These are phyloP conservation scores for Tetramorium bicarinatum DNA, from an alignment of 2,888 invertebrate species.

Conservation along the genomic window DNA sequence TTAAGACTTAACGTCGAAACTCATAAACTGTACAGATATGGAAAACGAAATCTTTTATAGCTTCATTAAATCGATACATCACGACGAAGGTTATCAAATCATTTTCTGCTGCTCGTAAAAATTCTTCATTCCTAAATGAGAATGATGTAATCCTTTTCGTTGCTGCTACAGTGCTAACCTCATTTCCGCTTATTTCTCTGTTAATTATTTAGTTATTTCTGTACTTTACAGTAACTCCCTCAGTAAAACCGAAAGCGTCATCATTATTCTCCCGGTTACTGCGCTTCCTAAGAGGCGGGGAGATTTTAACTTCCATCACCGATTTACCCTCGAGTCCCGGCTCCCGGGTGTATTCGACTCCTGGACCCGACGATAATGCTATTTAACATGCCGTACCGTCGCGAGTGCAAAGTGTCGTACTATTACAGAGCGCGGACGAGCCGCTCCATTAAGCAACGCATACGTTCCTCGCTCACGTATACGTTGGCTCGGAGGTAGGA, in stretches of 20 bases:
- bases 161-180: not conserved
- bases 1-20: not conserved
- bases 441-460: slow-evolving; percentile 74
- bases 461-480: slow-evolving; percentile 62
- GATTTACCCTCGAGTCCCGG: slow-evolving; percentile 8
- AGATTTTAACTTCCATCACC: slow-evolving; percentile 51
- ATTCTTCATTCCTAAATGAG: not conserved
- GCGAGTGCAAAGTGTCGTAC: slow-evolving; percentile 77
- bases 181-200: not conserved
- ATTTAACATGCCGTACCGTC: slow-evolving; percentile 68
- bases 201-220: slow-evolving; percentile 10
- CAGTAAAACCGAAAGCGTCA: slow-evolving; percentile 20
- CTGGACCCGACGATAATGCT: slow-evolving; percentile 71
- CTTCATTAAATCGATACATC: slow-evolving; percentile 7
- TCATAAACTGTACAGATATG: not conserved
- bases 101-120: not conserved
- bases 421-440: slow-evolving; percentile 72
- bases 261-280: slow-evolving; percentile 13
- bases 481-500: slow-evolving; percentile 37
- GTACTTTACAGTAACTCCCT: not conserved
- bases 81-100: not conserved
- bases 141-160: not conserved
- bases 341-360: slow-evolving; percentile 64
- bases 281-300: slow-evolving; percentile 21
- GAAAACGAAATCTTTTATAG: not conserved